Evolutionary conservation across 2,888 invertebrate species (phyloP), one percentile per base, ranked within the genome.

Genomic region (Chrysina gloriosa): DNA sequence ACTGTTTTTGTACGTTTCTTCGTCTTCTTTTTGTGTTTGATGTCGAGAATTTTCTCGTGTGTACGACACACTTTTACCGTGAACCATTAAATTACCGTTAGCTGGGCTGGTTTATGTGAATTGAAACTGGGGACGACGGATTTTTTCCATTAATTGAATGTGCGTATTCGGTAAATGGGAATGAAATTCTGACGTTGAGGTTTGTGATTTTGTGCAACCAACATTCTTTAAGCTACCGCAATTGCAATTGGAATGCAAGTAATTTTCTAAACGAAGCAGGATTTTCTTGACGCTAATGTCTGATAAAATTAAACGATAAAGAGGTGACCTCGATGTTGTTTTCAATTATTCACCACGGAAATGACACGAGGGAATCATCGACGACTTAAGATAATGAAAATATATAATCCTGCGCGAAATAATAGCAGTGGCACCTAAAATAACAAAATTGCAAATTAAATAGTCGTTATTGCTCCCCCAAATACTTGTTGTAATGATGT

Each of bases 21-120:
- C 54, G 11, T 54, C 54, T 6, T 54, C 42, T 61, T 61, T 27
- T 61, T 61, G 16, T 19, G 39, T 61, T 61, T 27, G 39, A 42
- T 42, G 42, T 27, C 42, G 11, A 61, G 58, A 61, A 61, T 61
- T 61, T 61, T 61, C 58, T 61, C 42, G 58, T 61, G 16, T 42
- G 25, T 42, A 45, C 58, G 58, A 61, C 58, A 61, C 58, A 61
- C 58, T 61, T 61, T 61, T 61, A 61, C 58, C 58, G 58, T 42
- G 58, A 61, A 61, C 58, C 58, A 61, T 61, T 61, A 61, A 61
- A 61, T 61, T 61, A 61, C 58, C 58, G 58, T 61, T 61, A 61
- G 58, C 14, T 61, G 58, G 42, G 42, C 58, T 61, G 58, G 58
- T 61, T 61, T 61, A 42, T 61, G 58, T 42, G 58, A 42, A 61